phyloP scores from a whole-genome alignment of 2,797 vertebrate species.

The Clangula hyemalis region DNA sequence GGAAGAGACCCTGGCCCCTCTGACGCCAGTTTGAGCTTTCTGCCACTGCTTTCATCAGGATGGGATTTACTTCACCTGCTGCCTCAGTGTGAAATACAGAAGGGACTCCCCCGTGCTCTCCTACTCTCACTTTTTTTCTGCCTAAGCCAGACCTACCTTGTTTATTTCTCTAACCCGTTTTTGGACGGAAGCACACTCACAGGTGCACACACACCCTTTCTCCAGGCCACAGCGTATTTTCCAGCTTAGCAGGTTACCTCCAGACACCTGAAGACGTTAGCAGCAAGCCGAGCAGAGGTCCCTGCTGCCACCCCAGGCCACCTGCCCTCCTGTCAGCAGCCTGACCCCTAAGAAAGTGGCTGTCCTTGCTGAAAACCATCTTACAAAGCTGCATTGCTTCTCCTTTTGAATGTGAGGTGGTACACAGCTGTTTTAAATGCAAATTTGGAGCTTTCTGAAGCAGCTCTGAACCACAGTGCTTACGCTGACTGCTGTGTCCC shows the following conservation, averaged over 20 bases:
- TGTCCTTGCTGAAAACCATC: neutral
- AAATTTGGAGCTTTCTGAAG: neutral
- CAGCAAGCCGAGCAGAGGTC: neutral
- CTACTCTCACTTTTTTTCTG: neutral
- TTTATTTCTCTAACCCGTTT: neutral
- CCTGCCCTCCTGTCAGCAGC: neutral
- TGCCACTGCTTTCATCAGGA: neutral
- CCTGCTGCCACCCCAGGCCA: neutral
- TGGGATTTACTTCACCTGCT: neutral
- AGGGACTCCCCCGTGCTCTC: neutral
- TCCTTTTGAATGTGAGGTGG: neutral
- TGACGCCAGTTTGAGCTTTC: neutral
- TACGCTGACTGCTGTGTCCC: neutral
- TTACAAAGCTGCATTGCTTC: rapidly evolving
- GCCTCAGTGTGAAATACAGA: rapidly evolving
- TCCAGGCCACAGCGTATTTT: neutral
- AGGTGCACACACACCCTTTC: neutral
- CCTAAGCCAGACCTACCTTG: rapidly evolving
- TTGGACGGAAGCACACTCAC: neutral
- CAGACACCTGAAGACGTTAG: rapidly evolving
- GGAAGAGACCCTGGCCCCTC: rapidly evolving
- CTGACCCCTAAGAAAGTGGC: neutral
- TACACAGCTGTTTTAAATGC: neutral
- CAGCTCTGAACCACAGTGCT: neutral
- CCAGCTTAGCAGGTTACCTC: slow-evolving; percentile 32